A percentile compares a stretch with the other conserved stretches of the same genome.
phyloP scores from a whole-genome alignment of 2,113 vertebrate species.

The Macaca nemestrina region DNA sequence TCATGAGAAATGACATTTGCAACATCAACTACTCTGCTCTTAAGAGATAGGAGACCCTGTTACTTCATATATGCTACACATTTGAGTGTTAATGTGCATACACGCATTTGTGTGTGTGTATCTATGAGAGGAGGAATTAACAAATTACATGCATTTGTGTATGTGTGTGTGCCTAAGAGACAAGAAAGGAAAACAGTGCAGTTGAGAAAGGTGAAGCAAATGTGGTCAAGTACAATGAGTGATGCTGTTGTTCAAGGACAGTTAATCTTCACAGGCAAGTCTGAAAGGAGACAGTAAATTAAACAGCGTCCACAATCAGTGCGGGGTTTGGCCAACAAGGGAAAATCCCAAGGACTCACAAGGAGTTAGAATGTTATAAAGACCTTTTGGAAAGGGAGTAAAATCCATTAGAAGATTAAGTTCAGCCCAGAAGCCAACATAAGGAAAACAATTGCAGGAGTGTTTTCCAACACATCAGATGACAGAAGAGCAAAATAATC shows the following conservation, averaged over 20 bases:
- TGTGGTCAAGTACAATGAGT: neutral
- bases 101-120: neutral
- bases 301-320: neutral
- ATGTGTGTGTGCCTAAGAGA: neutral
- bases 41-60: neutral
- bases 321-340: neutral
- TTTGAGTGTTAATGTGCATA: neutral
- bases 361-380: neutral
- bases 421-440: neutral
- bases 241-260: neutral
- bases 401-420: conserved; percentile 26
- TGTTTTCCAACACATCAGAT: neutral
- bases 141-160: neutral
- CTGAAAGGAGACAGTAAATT: neutral
- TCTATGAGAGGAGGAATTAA: neutral
- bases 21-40: neutral
- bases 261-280: neutral
- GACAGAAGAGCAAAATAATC: neutral
- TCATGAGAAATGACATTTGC: neutral
- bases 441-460: neutral
- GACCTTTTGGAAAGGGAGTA: neutral
- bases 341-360: conserved; percentile 9
- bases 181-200: neutral
- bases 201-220: neutral
- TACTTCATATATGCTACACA: neutral